Evolutionary conservation across 2,113 vertebrate genomes (phyloP).

Genomic region (Hypanus sabinus): DNA sequence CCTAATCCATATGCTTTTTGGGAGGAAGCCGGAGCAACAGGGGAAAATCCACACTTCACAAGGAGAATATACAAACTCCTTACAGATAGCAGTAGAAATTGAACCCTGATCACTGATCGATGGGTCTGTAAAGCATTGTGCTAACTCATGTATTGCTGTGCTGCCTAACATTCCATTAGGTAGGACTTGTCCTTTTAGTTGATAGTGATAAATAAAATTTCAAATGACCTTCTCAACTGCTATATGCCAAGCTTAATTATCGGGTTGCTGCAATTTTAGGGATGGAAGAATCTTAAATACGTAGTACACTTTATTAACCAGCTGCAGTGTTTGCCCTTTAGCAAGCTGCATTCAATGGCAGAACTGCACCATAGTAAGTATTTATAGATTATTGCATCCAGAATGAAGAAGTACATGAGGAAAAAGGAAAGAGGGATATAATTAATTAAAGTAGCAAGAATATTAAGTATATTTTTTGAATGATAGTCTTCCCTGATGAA

Average conservation of each 20-base stretch:
- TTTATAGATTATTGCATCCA: background rate
- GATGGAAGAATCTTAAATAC: background rate
- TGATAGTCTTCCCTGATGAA: background rate
- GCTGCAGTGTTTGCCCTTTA: background rate
- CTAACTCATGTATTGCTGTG: too few relatives aligned
- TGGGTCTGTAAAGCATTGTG: too few relatives aligned
- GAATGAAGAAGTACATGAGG: background rate
- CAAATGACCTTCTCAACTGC: background rate
- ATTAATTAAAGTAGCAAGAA: background rate
- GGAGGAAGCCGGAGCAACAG: too few relatives aligned
- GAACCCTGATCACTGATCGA: too few relatives aligned
- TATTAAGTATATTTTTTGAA: background rate
- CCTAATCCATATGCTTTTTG: too few relatives aligned
- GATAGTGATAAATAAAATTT: background rate
- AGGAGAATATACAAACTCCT: too few relatives aligned
- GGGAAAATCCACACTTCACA: too few relatives aligned
- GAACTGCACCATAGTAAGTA: background rate
- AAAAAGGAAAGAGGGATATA: background rate
- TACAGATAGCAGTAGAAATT: too few relatives aligned
- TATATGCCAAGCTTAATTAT: background rate
- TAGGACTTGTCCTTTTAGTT: background rate
- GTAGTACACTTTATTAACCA: background rate
- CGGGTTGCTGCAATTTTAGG: background rate
- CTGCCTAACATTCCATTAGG: background rate
- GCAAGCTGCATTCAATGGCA: background rate